Base-by-base conservation (phyloP, 2,113 vertebrate genomes). In the Xiphophorus couchianus region DNA sequence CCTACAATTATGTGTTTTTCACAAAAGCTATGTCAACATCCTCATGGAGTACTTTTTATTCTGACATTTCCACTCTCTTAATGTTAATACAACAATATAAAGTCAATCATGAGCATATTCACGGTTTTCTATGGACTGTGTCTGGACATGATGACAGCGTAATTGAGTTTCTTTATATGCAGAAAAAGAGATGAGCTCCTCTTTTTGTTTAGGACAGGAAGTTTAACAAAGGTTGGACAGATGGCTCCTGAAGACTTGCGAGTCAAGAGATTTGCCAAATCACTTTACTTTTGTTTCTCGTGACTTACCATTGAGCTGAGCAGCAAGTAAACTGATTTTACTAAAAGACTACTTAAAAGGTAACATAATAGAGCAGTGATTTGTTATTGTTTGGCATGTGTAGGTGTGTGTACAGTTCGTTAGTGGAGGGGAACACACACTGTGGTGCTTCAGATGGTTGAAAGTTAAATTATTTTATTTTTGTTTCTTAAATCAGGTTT, bases 301-400 rank as follows among this genome's bases (percentile, higher is more conserved):
- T 70, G 27, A 71, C 83, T 67, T 39, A 17, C 62, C 27, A 84
- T 85, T 86, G 82, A 90, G 84, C 77, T 28, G 22, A 60, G 64
- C 65, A 84, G 68, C 89, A 91, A 81, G 84, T 87, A 66, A 67
- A 29, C 74, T 89, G 88, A 88, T 92, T 92, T 87, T 61, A 69
- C 77, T 69, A 29, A 70, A 82, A 78, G 62, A 62, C 61, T 64
- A 51, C 25, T 37, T 33, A 60, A 8, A 70, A 71, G 73, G 62
- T 74, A 75, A 44, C 76, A 91, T 66, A 90, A 91, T 86, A 71
- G 61, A 0, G 19, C 37, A 12, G 72, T 89, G 80, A 90, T 90
- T 84, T 67, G 33, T 81, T 63, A 33, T 85, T 80, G 71, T 89
- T 64, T 30, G 14, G 3, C 9, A 12, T 69, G 61, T 1, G 22